Evolutionary conservation across 2,797 vertebrate species (phyloP), one percentile per base, ranked within the genome.

Genomic region (Apogon hyalosoma): DNA sequence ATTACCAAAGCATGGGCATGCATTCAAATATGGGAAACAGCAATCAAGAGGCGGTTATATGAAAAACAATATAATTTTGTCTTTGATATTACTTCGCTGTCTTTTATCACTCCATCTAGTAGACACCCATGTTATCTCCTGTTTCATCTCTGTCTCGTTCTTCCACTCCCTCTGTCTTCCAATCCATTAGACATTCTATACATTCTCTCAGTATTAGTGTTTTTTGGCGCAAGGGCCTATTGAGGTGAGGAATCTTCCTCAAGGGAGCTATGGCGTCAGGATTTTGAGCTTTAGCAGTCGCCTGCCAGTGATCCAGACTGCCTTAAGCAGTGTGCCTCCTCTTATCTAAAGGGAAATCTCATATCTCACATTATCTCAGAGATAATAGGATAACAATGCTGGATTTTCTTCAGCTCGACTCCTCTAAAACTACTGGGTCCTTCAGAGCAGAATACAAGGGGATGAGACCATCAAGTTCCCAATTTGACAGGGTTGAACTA

Each of bases 11-110:
- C 85, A 86, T 75, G 85, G 88, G 90, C 85, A 75, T 24, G 65
- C 87, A 90, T 92, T 92, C 91, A 92, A 88, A 91, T 87, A 67
- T n/a, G 79, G 66, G 65, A 89, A 87, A 87, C 86, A 56, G 81
- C 80, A 83, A 90, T 90, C 89, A 91, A 85, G 55, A 90, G 89
- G 84, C 75, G 57, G 77, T 83, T 77, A 86, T 84, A 71, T 85
- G 85, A 89, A 88, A 91, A 89, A 88, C 85, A 85, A 86, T 88
- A 78, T 84, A 14, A 80, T 75, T 90, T 79, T 70, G 67, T 56
- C 77, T 88, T 86, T 87, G 78, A 85, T 83, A 87, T 88, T 87
- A 82, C 74, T 77, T 72, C 12, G 13, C 64, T 78, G 31, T 75
- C 51, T 86, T 68, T 84, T 87, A 88, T 90, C 75, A 45, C 72